phyloP scores from a whole-genome alignment of 1,140 invertebrate genomes.

The Meloidogyne floridensis region DNA sequence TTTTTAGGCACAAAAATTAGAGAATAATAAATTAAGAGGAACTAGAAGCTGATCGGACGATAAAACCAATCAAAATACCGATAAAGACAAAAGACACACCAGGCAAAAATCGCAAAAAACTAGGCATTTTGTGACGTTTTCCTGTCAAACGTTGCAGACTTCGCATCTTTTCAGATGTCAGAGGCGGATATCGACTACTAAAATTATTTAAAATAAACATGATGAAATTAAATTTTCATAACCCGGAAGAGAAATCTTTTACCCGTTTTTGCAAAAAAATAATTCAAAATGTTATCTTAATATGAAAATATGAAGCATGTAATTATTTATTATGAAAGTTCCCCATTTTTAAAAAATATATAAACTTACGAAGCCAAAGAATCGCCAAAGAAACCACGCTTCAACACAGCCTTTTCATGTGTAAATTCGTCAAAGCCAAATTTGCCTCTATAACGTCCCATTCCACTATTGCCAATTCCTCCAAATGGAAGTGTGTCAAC shows the following conservation, averaged over 20 bases:
- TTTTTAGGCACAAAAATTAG: too few relatives aligned
- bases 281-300: too few relatives aligned
- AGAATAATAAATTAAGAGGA: background rate
- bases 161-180: conserved; percentile 40
- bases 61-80: conserved; percentile 30
- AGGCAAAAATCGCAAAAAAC: conserved; percentile 19
- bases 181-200: conserved; percentile 46
- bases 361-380: conserved; percentile 39
- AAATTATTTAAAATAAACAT: conserved; percentile 11
- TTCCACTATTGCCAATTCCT: conserved; percentile 82
- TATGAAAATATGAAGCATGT: too few relatives aligned
- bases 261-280: too few relatives aligned
- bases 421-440: conserved; percentile 87
- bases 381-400: conserved; percentile 55
- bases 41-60: background rate
- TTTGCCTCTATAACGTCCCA: conserved; percentile 89
- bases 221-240: conserved; percentile 1
- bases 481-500: conserved; percentile 70
- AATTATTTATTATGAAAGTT: too few relatives aligned
- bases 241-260: too few relatives aligned
- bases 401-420: conserved; percentile 82
- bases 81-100: conserved; percentile 30
- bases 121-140: conserved; percentile 32
- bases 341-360: background rate
- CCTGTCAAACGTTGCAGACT: conserved; percentile 38